phyloP scores from a whole-genome alignment of 2,113 vertebrate genomes.

The Leptobrachium ailaonicum region DNA sequence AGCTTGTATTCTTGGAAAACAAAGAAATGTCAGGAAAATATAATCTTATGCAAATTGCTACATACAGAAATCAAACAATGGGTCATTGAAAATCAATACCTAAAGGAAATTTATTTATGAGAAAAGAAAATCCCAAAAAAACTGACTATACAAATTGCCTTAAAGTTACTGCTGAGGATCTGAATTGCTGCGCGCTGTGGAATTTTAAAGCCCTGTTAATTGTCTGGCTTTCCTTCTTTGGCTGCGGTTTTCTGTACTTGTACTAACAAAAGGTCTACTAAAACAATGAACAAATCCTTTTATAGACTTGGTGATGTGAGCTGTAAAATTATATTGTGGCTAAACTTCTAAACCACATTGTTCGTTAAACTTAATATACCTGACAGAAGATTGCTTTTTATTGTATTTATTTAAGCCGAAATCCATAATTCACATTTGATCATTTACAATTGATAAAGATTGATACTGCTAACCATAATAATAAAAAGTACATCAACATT shows the following conservation, averaged over 20 bases:
- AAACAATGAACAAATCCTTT: conserved; percentile 19
- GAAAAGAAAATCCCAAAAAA: not conserved
- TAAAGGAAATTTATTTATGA: too few species aligned
- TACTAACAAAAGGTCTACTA: not conserved
- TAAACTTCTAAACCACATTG: not conserved
- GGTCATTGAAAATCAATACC: too few species aligned
- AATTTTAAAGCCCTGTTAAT: conserved; percentile 11
- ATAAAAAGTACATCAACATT: too few species aligned
- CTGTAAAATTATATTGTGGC: conserved; percentile 6
- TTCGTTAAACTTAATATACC: not conserved
- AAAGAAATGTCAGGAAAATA: too few species aligned
- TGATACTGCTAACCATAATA: too few species aligned
- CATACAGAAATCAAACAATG: too few species aligned
- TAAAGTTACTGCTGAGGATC: conserved; percentile 11
- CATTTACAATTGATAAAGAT: too few species aligned
- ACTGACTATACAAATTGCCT: not conserved
- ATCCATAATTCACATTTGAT: too few species aligned
- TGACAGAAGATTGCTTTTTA: too few species aligned
- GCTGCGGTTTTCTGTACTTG: conserved; percentile 10
- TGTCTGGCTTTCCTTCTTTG: conserved; percentile 3
- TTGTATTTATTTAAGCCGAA: too few species aligned
- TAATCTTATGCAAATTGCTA: too few species aligned
- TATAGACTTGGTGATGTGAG: conserved; percentile 27
- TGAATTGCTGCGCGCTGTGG: not conserved
- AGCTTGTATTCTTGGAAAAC: too few species aligned